Evolutionary conservation across 2,113 vertebrate species (phyloP).

Genomic region (Leptosomus discolor): DNA sequence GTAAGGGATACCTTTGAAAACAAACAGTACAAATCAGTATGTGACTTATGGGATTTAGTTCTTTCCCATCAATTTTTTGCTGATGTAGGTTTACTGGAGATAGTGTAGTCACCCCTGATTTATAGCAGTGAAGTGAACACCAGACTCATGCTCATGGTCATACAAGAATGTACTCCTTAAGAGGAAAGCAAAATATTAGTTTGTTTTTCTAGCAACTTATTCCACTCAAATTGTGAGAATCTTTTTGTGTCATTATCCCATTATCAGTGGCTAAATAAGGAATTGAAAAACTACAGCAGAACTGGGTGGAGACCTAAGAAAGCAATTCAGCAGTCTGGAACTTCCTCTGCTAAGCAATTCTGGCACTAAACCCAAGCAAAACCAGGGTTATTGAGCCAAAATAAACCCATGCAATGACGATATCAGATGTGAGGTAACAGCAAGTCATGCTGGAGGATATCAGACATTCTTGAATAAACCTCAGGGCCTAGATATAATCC

Average conservation of each 20-base stretch:
- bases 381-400: slow-evolving; percentile 61
- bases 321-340: slow-evolving; percentile 66
- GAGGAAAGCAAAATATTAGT: neutral
- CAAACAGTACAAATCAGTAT: neutral
- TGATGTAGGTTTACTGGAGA: neutral
- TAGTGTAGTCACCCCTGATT: neutral
- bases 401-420: slow-evolving; percentile 60
- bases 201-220: neutral
- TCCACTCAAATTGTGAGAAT: slow-evolving; percentile 29
- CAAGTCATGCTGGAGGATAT: slow-evolving; percentile 58
- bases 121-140: neutral
- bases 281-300: slow-evolving; percentile 50
- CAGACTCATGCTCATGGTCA: neutral
- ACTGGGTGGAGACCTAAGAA: slow-evolving; percentile 66
- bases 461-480: slow-evolving; percentile 64
- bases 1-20: neutral
- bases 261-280: slow-evolving; percentile 63
- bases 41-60: neutral
- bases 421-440: slow-evolving; percentile 70
- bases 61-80: neutral
- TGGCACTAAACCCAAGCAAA: slow-evolving; percentile 60
- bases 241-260: neutral
- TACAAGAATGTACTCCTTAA: neutral
- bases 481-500: slow-evolving; percentile 18
- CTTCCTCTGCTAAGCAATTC: slow-evolving; percentile 70